Percentiles rank a stretch among this genome's conserved stretches.
Evolutionary conservation across 2,888 invertebrate species (phyloP).

Genomic region (Hermaeophaga mercurialis): DNA sequence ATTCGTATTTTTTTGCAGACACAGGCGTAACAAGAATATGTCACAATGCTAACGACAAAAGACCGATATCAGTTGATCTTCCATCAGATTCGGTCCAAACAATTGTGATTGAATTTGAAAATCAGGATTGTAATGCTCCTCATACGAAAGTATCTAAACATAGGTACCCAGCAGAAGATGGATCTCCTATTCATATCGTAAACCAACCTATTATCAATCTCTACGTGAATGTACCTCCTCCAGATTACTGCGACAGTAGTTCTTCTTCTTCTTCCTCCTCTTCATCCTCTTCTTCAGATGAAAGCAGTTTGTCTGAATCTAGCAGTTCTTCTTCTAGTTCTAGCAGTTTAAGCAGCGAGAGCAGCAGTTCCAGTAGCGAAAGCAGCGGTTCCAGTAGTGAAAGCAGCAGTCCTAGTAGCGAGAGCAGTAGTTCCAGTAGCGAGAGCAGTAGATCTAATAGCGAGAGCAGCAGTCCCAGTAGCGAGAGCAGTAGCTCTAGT

Average conservation of each 20-base stretch:
- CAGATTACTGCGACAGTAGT: background rate
- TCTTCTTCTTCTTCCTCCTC: background rate
- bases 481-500: background rate
- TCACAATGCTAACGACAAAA: background rate
- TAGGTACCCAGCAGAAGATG: background rate
- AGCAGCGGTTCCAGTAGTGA: background rate
- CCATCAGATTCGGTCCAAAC: constrained; percentile 1
- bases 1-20: background rate
- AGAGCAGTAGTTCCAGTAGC: background rate
- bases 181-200: background rate
- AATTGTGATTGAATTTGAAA: constrained; percentile 8
- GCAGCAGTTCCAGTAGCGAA: background rate
- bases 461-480: background rate
- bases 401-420: background rate
- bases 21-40: background rate
- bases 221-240: constrained; percentile 4
- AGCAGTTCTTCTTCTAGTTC: background rate
- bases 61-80: background rate
- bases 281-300: background rate
- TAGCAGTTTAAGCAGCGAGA: too few species aligned
- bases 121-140: background rate
- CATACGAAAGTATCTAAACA: background rate
- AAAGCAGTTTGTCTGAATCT: background rate
- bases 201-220: constrained; percentile 4
- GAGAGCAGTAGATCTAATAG: background rate